Evolutionary conservation across 2,797 vertebrate species (phyloP), one percentile per base, ranked within the genome.

Genomic region (Phoeniculus purpureus): DNA sequence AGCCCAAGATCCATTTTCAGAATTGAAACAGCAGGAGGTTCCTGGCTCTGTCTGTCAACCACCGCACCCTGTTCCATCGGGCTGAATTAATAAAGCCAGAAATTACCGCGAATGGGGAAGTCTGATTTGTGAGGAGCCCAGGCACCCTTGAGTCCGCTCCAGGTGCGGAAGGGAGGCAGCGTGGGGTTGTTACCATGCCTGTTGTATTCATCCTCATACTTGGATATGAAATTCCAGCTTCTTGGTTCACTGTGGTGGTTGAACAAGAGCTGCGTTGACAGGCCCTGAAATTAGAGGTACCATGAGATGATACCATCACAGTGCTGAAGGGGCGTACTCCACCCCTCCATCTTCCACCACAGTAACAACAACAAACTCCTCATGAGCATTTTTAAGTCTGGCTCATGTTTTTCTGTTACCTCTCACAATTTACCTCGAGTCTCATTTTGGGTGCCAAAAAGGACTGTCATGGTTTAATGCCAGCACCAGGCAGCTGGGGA

Each of bases 101-200:
- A 90, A 22, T 26, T 98, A 98, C 98, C 97, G 66, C 94, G 91
- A 82, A 96, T 71, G 9, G 98, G 98, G 83, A 95, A 96, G 86
- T 98, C 97, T 3, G 97, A 78, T 88, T 95, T 98, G 95, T 98
- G 96, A 13, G 98, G 97, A 67, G 97, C 67, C 98, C 98, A 98
- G 61, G 95, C 87, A 82, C 95, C 12, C 70, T 93, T 98, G 72
- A 92, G 89, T 15, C 89, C 45, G 12, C 92, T 94, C 97, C 98
- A 98, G 22, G 67, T 87, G 65, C 81, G 95, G 37, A 96, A 77
- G 3, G 81, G 70, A 43, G 98, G 97, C 96, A 98, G 83, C 47
- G 71, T 23, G 3, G 95, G 89, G 72, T 95, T 96, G 25, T 89
- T 93, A 17, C 84, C 25, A 0, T 76, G 96, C 19, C 94, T 86